Conservation (phyloP, 2,797 vertebrate genomes). For the Tympanoctomys barrerae region DNA sequence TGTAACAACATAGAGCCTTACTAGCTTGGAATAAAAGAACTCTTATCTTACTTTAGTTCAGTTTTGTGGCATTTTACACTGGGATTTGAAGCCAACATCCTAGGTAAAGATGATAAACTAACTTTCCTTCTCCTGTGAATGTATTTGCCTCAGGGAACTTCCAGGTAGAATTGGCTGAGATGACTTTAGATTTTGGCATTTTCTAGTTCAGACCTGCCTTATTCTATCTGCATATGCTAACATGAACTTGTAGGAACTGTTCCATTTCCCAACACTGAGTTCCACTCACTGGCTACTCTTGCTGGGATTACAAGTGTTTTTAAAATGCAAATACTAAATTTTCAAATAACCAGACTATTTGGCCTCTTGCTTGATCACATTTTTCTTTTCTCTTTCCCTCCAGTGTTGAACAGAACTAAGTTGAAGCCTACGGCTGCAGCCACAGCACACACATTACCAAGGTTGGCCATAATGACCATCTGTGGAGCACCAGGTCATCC, state of each 20-base stretch:
- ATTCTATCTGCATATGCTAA: neutral
- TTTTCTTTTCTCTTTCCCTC: conserved; percentile 31
- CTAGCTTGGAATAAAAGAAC: neutral
- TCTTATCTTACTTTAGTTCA: conserved; percentile 44
- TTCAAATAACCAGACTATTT: neutral
- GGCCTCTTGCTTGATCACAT: neutral
- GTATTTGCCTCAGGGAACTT: conserved; percentile 17
- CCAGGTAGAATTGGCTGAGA: conserved; percentile 14
- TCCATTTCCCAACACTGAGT: conserved; percentile 9
- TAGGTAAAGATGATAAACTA: neutral
- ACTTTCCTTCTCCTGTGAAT: conserved; percentile 12
- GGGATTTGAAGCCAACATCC: conserved; percentile 12
- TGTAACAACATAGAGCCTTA: neutral
- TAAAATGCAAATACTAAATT: neutral
- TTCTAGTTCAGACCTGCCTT: conserved; percentile 14
- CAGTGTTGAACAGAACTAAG: neutral
- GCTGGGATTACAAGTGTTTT: neutral
- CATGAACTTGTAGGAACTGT: neutral
- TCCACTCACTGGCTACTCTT: neutral
- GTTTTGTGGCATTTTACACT: neutral
- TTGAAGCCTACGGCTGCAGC: neutral
- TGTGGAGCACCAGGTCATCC: neutral
- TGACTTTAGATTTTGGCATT: neutral
- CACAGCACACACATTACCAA: neutral
- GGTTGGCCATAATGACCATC: neutral